Evolutionary conservation across 2,113 vertebrate genomes (phyloP), one percentile per base, ranked within the genome.

Genomic region (Bagarius yarrelli): DNA sequence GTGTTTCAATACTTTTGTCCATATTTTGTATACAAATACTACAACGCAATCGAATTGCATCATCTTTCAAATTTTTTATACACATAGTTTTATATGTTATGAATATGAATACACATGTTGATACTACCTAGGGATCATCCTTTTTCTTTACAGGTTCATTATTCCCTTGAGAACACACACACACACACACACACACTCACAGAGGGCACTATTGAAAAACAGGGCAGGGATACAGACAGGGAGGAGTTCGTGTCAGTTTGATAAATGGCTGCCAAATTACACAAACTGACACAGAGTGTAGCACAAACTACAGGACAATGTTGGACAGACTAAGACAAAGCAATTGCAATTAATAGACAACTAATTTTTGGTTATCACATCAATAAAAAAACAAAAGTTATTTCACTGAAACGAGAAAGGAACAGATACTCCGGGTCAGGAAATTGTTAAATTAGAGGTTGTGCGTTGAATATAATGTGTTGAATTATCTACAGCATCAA

Each of bases 221-320:
- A 55, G 11, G 70, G 70, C 70, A 73, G 27, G 70, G 50, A 73
- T 32, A 34, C 70, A 32, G 70, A 73, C 70, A 34, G 70, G 70
- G 70, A 55, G 70, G 70, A 73, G 70, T 73, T 73, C 16, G 16
- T 72, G 70, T 73, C 70, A 23, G 50, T 73, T 73, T 73, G 50
- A 73, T 73, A 73, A 73, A 73, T 73, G 70, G 50, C 16, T 73
- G 27, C 70, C 70, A 73, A 73, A 21, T 55, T 55, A 30, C n/a
- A 53, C 27, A 32, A 73, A 55, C 50, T 55, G 19, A 23, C 0
- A 47, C 44, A 47, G 44, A 47, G 11, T 47, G 44, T 47, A 8
- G 70, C 70, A 73, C 50, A 73, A 25, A 70, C n/a, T 50, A 34
- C 21, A 47, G 66, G 36, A 70, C 36, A 36, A 47, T 70, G n/a